These are phyloP conservation scores for Choristoneura fumiferana DNA, from an alignment of 1,140 invertebrate species.

Conservation along the genomic window DNA sequence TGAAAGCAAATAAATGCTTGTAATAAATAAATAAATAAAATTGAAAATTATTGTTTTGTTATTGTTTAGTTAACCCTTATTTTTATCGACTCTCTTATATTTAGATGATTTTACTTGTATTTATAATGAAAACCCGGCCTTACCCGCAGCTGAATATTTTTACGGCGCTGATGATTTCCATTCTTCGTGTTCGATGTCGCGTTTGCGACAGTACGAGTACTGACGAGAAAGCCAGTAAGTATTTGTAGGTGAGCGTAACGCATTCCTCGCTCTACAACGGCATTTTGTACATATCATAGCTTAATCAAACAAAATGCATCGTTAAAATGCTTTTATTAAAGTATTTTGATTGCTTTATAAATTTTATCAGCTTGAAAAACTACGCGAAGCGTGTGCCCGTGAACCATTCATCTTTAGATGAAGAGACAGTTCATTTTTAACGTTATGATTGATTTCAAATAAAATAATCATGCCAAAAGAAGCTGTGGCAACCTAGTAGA, in stretches of 20 bases:
- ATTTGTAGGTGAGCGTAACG: conserved; percentile 29
- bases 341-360: conserved; percentile 13
- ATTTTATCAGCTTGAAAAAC: conserved; percentile 33
- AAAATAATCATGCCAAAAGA: too few species aligned
- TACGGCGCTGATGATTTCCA: conserved; percentile 39
- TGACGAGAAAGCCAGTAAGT: conserved; percentile 38
- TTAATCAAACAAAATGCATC: conserved; percentile 14
- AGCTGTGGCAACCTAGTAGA: too few species aligned
- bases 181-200: conserved; percentile 41
- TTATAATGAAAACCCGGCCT: too few species aligned
- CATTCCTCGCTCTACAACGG: conserved; percentile 32
- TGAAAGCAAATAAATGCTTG: too few species aligned
- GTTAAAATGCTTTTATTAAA: conserved; percentile 5
- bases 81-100: too few species aligned
- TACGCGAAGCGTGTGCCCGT: conserved; percentile 9
- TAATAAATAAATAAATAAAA: too few species aligned
- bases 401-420: conserved; percentile 10
- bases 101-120: too few species aligned
- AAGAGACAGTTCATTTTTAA: too few species aligned
- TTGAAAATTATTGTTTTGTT: too few species aligned
- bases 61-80: too few species aligned
- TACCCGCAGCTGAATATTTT: neutral
- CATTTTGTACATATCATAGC: conserved; percentile 5
- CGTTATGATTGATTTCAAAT: too few species aligned
- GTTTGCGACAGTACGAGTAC: conserved; percentile 21